Evolutionary conservation across 2,888 invertebrate species (phyloP).

Genomic region (Pantelozetes paolii): DNA sequence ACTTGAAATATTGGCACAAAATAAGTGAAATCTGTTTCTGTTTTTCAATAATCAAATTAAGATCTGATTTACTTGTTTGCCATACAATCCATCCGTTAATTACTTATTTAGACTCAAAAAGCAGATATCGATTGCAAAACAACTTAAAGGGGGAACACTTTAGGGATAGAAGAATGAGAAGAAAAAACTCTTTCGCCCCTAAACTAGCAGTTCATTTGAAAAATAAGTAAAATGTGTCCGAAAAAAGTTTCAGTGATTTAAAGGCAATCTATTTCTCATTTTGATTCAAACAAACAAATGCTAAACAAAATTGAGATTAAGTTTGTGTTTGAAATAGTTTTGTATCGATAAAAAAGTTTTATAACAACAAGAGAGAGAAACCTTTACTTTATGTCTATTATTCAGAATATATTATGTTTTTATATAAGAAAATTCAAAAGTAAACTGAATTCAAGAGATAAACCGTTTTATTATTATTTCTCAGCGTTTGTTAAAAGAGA

Average conservation of each 20-base stretch:
- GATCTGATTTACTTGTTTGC: conserved; percentile 20
- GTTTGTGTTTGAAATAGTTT: too few relatives aligned
- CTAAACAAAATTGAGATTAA: too few relatives aligned
- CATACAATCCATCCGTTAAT: conserved; percentile 10
- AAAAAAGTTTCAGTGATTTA: not conserved
- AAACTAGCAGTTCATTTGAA: not conserved
- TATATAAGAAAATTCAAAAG: not conserved
- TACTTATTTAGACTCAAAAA: conserved; percentile 1
- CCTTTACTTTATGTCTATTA: too few relatives aligned
- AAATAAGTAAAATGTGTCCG: not conserved
- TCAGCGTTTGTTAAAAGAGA: not conserved
- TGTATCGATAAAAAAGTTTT: too few relatives aligned
- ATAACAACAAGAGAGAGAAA: too few relatives aligned
- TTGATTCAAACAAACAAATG: not conserved
- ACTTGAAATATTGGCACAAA: conserved; percentile 17
- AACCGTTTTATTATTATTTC: not conserved
- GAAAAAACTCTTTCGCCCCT: too few relatives aligned
- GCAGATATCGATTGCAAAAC: not conserved
- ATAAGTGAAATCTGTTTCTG: conserved; percentile 1
- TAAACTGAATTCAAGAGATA: conserved; percentile 16
- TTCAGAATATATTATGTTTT: too few relatives aligned
- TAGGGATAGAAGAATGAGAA: not conserved
- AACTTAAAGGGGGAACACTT: not conserved
- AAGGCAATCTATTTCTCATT: not conserved
- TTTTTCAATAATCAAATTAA: conserved; percentile 32